Evolutionary conservation across 2,113 vertebrate species (phyloP).

Genomic region (Ceuthmochares aereus): DNA sequence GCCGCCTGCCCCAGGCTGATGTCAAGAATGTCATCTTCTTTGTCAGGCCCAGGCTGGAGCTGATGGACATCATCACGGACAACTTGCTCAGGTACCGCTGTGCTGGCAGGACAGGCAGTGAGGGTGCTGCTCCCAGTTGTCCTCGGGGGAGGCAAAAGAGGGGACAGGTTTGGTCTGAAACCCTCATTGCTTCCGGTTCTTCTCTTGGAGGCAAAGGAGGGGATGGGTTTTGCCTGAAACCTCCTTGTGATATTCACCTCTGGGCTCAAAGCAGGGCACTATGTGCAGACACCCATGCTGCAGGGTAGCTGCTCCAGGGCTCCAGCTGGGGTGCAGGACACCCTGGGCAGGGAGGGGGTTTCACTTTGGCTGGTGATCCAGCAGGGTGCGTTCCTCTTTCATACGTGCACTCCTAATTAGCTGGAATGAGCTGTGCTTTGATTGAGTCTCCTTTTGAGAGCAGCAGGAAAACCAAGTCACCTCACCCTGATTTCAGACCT

Average conservation of each 20-base stretch:
- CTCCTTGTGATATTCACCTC: rapidly evolving
- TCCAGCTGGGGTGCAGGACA: rapidly evolving
- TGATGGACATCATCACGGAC: slow-evolving; percentile 97
- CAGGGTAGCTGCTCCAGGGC: rapidly evolving
- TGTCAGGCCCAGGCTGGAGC: slow-evolving; percentile 91
- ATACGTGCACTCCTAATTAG: rapidly evolving
- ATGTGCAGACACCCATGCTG: rapidly evolving
- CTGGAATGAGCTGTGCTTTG: rapidly evolving
- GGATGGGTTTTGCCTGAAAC: background rate
- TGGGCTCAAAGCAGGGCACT: rapidly evolving
- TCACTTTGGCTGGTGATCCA: rapidly evolving
- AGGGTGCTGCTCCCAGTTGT: rapidly evolving
- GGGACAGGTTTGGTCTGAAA: background rate
- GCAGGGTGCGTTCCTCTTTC: rapidly evolving
- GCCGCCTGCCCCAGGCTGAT: slow-evolving; percentile 88
- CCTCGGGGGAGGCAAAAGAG: rapidly evolving
- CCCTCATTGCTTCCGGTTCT: rapidly evolving
- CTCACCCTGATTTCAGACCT: background rate
- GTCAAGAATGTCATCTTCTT: slow-evolving; percentile 99
- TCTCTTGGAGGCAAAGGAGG: rapidly evolving
- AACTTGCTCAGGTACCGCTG: slow-evolving; percentile 85
- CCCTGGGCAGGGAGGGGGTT: background rate
- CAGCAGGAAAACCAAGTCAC: background rate
- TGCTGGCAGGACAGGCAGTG: background rate
- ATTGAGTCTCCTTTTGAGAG: background rate